These are phyloP conservation scores for Emydoidea blandingii DNA, from an alignment of 2,797 vertebrate species.

Conservation along the genomic window DNA sequence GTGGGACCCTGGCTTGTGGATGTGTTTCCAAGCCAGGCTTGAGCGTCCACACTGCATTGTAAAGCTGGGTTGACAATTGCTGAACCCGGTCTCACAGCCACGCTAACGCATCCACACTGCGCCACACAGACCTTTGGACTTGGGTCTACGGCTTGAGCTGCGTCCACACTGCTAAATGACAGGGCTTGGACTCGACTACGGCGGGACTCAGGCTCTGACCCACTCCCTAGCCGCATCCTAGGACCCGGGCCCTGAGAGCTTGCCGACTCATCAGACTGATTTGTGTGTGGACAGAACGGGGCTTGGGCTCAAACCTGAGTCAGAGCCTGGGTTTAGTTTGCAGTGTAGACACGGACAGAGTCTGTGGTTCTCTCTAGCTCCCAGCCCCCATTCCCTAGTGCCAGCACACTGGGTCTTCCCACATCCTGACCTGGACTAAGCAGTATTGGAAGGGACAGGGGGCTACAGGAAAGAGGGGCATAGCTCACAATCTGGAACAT, in stretches of 20 bases:
- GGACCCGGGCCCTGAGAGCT: too few relatives aligned
- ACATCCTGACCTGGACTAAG: not conserved
- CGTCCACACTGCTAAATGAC: not conserved
- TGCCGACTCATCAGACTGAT: too few relatives aligned
- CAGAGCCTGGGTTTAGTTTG: too few relatives aligned
- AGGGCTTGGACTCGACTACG: not conserved
- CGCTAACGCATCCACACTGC: not conserved
- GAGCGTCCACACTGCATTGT: not conserved
- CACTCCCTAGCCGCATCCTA: too few relatives aligned
- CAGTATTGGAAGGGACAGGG: not conserved
- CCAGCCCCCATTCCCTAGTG: not conserved
- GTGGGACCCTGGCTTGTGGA: not conserved
- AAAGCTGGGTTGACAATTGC: not conserved
- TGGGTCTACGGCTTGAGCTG: not conserved
- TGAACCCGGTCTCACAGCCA: not conserved
- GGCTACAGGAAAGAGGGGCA: not conserved
- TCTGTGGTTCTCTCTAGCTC: not conserved
- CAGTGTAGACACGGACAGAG: not conserved
- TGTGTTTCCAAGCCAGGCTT: not conserved
- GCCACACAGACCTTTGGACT: not conserved
- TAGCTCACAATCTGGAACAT: too few relatives aligned
- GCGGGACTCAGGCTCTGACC: too few relatives aligned
- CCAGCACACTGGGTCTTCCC: not conserved
- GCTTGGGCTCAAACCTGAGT: too few relatives aligned
- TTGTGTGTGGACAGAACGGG: too few relatives aligned